Percentiles rank a stretch among this genome's conserved stretches.
Evolutionary conservation across 2,113 vertebrate species (phyloP).

Genomic region (Acanthisitta chloris): DNA sequence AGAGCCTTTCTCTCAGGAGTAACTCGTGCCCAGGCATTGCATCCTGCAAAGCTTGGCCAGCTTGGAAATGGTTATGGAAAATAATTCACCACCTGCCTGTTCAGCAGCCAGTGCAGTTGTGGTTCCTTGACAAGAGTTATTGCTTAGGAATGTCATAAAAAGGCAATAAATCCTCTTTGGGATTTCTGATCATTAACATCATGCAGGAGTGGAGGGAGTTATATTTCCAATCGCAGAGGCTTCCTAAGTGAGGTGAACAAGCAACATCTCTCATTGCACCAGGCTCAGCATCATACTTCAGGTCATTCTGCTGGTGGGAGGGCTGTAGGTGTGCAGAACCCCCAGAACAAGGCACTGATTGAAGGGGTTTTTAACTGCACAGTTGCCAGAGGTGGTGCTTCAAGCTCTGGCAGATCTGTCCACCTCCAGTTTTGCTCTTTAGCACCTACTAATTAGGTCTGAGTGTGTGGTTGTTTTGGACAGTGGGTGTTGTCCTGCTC

Average conservation of each 20-base stretch:
- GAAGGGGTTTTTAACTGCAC: background rate
- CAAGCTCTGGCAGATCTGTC: background rate
- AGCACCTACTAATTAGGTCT: background rate
- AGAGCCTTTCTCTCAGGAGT: background rate
- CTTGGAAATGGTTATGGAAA: background rate
- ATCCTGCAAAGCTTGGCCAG: background rate
- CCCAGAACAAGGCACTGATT: too few species aligned
- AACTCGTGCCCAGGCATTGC: background rate
- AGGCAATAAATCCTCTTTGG: background rate
- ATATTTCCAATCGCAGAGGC: background rate
- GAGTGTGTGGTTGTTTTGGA: background rate
- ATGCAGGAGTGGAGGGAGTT: background rate
- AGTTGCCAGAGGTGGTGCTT: background rate
- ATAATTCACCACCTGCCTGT: background rate
- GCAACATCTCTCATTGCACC: background rate
- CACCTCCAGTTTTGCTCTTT: background rate
- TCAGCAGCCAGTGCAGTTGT: background rate
- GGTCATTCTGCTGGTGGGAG: fast-evolving
- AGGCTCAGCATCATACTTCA: fast-evolving
- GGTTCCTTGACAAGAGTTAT: background rate
- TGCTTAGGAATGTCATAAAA: background rate
- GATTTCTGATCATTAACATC: fast-evolving
- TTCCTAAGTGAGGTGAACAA: background rate
- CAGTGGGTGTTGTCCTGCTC: background rate
- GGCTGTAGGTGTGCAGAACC: too few species aligned